These are phyloP conservation scores for Caenorhabditis sp. DNA, from an alignment of 2,888 invertebrate species.

Conservation along the genomic window DNA sequence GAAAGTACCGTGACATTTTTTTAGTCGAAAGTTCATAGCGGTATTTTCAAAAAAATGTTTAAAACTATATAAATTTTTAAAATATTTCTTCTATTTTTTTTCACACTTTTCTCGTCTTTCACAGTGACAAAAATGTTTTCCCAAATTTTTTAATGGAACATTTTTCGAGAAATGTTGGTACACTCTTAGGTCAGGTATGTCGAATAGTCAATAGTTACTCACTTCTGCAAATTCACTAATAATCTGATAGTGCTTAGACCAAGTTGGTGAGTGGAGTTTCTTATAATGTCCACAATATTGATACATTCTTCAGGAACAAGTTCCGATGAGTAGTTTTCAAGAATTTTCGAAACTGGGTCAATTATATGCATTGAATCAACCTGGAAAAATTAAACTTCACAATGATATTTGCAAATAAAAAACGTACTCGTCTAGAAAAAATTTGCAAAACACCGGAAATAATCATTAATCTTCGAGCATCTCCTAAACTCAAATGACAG, in stretches of 20 bases:
- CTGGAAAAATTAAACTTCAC: not conserved
- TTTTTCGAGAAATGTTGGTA: too few species aligned
- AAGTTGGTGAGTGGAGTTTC: not conserved
- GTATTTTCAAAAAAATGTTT: too few species aligned
- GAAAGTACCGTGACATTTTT: too few species aligned
- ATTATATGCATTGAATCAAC: slow-evolving; percentile 2
- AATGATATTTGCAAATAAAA: not conserved
- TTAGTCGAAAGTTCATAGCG: too few species aligned
- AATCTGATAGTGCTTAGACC: slow-evolving; percentile 17
- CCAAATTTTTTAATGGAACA: too few species aligned
- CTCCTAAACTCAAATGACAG: slow-evolving; percentile 5
- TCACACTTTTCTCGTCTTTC: too few species aligned
- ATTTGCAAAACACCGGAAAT: slow-evolving; percentile 23
- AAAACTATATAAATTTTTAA: too few species aligned
- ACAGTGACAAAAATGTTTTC: too few species aligned
- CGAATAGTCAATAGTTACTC: not conserved
- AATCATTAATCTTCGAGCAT: slow-evolving; percentile 25
- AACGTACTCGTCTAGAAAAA: slow-evolving; percentile 3
- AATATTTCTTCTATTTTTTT: too few species aligned
- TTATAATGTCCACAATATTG: slow-evolving; percentile 7
- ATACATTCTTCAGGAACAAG: slow-evolving; percentile 20
- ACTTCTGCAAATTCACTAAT: slow-evolving; percentile 12
- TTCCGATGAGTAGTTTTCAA: slow-evolving; percentile 6
- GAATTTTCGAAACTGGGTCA: slow-evolving; percentile 14
- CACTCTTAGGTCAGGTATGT: not conserved